Base-by-base conservation (phyloP, 2,797 vertebrate genomes). In the Mastacembelus armatus region DNA sequence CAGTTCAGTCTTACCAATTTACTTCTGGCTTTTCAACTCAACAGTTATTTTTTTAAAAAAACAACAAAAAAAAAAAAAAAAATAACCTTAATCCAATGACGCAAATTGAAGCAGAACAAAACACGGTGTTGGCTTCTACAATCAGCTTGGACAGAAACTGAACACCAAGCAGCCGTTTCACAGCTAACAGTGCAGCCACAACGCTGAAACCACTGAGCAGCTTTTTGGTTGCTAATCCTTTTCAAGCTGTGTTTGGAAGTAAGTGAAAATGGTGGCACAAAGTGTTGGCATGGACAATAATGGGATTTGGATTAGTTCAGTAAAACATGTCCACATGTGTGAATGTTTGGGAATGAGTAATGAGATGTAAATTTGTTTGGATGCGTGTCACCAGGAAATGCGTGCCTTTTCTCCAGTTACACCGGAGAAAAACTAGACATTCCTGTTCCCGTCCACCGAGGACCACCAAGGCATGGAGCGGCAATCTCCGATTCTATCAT, bases 381-480 rank as follows among this genome's bases (percentile, higher is more conserved):
- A 71, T 27, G 44, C 50, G 56, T 73, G 61, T 71, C 63, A 60
- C 33, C 26, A 33, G 48, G 3, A 11, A 52, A 7, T 9, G 24
- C 24, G 22, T 15, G 48, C n/a, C 11, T 39, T 42, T 35, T 16
- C 29, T 27, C 8, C 27, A 19, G 29, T 71, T 51, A 27, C 12
- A 36, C 33, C 29, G 48, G 24, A 63, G 24, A 43, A n/a, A 66
- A 78, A 70, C 60, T 11, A 82, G 79, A 88, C 86, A 82, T 88
- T 89, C 84, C 72, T 69, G 77, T 86, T 89, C 75, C 73, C 3
- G 80, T 87, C 60, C 80, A 81, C 61, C 80, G 82, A 63, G 39
- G 73, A 78, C 19, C 66, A 62, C 42, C 22, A 40, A 15, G 66
- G 32, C 69, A 54, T 72, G 77, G 49, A 86, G 42, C 56, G 47